A percentile compares a stretch with the other conserved stretches of the same genome.
These are phyloP conservation scores for Micronycteris hirsuta DNA, from an alignment of 2,113 vertebrate species.

Conservation along the genomic window DNA sequence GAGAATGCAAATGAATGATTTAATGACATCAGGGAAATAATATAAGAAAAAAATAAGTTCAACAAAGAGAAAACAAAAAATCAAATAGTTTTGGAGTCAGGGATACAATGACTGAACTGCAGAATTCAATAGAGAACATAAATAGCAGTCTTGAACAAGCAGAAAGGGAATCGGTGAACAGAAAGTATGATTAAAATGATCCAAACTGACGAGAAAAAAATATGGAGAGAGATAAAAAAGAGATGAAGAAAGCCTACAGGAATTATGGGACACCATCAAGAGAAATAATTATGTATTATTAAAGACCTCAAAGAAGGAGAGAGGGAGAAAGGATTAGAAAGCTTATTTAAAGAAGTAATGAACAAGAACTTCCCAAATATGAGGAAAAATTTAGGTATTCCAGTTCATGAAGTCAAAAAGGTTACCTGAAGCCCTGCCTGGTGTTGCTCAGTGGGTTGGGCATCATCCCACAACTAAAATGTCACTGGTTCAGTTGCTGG, in stretches of 20 bases:
- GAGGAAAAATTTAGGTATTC: no score
- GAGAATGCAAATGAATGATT: neutral
- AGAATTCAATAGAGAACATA: neutral
- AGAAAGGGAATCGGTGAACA: neutral
- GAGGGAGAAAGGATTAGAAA: neutral
- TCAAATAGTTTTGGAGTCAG: neutral
- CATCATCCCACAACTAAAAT: no score
- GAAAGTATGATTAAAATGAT: neutral
- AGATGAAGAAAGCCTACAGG: neutral
- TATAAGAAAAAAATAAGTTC: neutral
- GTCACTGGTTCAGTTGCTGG: no score
- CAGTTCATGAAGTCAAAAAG: neutral
- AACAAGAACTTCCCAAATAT: neutral
- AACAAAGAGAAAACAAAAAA: neutral
- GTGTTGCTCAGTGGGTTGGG: no score
- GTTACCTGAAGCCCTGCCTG: neutral
- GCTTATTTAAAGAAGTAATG: neutral
- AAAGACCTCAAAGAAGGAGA: neutral
- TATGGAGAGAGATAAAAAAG: neutral
- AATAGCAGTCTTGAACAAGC: neutral
- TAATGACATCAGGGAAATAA: neutral
- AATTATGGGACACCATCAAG: neutral
- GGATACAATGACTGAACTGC: neutral
- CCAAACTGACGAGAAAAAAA: neutral
- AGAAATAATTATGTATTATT: neutral